Base-by-base conservation (phyloP, 2,113 vertebrate species). In the Prunella fulvescens region DNA sequence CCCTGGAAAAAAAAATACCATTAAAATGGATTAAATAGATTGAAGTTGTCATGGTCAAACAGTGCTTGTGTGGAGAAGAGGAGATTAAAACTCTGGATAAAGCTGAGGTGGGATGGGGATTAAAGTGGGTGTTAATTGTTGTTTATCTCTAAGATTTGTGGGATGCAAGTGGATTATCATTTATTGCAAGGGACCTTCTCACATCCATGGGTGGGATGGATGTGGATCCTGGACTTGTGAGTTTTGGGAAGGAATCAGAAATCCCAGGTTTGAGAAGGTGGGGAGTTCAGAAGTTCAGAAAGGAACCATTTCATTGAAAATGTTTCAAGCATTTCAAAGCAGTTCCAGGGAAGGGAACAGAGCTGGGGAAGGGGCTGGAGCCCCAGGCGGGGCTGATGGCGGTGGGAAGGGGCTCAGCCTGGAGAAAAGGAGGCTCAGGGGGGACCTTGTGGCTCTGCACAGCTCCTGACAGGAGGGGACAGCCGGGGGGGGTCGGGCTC, bases 331-430 rank as follows among this genome's bases (percentile, higher is more conserved):
- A 26, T 62, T 54, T 62, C 40, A 56, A 5, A 79, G 16, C 40
- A 20, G 14, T 47, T 17, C n/a, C n/a, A 29, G 47, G 28, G 56
- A 0, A n/a, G n/a, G 84, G 47, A 16, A n/a, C 0, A 0, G 45
- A 37, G 54, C 53, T 67, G 83, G 50, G 39, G 26, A 60, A 78
- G 53, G 61, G 61, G 33, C 51, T 67, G 62, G 53, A 44, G 62
- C 61, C 37, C 53, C 71, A 51, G 82, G 12, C 76, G 82, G 0
- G 5, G 70, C 82, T 85, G 70, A 57, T 50, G 60, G 82, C 66
- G 71, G 44, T 77, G 53, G 51, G 17, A 18, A 51, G 48, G 57
- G 62, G 62, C 78, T 81, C 0, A 67, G 62, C 8, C 78, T 81
- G 78, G 62, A 81, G 62, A 0, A 67, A 37, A 56, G 77, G 51